Evolutionary conservation across 2,888 invertebrate species (phyloP).

Genomic region (Pherbina coryleti): DNA sequence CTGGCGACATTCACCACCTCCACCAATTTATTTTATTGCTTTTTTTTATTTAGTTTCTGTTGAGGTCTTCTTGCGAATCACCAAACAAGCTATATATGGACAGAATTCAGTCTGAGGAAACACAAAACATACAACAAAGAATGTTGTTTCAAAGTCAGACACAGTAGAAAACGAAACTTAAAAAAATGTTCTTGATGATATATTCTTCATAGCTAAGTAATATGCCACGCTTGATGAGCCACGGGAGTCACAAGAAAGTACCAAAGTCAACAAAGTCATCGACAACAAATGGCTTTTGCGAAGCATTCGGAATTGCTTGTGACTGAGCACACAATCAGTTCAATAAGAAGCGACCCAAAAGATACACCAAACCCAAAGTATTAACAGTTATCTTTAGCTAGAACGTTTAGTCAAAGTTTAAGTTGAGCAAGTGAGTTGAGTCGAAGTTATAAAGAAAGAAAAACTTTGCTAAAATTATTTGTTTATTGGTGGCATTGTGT

Average conservation of each 20-base stretch:
- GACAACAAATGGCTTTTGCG: constrained; percentile 33
- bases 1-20: background rate
- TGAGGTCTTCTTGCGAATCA: constrained; percentile 56
- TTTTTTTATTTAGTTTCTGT: constrained; percentile 36
- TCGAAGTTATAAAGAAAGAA: background rate
- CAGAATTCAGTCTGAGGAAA: constrained; percentile 32
- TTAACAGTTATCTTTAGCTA: background rate
- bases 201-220: constrained; percentile 16
- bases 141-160: constrained; percentile 16
- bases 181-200: no score
- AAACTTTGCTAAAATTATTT: no score
- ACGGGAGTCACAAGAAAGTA: constrained; percentile 5
- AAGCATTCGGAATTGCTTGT: constrained; percentile 1
- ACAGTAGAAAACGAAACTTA: constrained; percentile 4
- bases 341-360: constrained; percentile 47
- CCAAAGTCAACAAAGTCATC: constrained; percentile 2
- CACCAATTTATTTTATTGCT: constrained; percentile 43
- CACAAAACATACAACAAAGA: background rate
- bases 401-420: background rate
- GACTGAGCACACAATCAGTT: constrained; percentile 47
- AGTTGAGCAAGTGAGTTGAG: background rate
- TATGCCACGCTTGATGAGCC: constrained; percentile 51
- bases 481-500: no score
- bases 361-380: constrained; percentile 16
- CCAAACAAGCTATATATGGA: constrained; percentile 63